Base-by-base conservation (phyloP, 2,888 invertebrate genomes). In the Agrotis ipsilon region DNA sequence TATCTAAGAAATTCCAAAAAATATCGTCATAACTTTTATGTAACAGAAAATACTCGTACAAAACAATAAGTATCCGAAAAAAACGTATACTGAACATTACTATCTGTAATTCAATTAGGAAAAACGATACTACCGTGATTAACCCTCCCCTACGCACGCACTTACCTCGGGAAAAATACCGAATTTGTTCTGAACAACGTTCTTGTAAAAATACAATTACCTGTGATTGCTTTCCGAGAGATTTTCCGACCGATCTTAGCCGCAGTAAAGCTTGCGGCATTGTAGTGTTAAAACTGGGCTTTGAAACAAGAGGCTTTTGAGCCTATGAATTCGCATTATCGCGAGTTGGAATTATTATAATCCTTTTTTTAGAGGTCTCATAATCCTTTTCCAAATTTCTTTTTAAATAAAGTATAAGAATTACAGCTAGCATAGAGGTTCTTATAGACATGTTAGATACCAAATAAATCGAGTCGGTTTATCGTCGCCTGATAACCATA, bases 171-270 rank as follows among this genome's bases (percentile, higher is more conserved):
- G 68, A 75, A 78, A 83, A 49, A 65, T 67, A 73, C 67, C 75
- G 65, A 68, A 81, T 79, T 75, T 72, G 65, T 73, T 69, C 52
- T 46, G 49, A 65, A 71, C 27, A 61, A 57, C 59, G 72, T 75
- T 72, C 70, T 73, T n/a, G n/a, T 82, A 78, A 84, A 79, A 82
- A 79, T 79, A 82, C 81, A 81, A 86, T 83, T 82, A 82, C 75
- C 24, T 62, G 72, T 68, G 74, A 86, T 83, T 83, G 81, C 80
- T 77, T 81, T 77, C 74, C 73, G 64, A 85, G 82, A 78, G 82
- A 69, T 78, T 86, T 83, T 55, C 72, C 68, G 83, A 83, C 72
- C 80, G 72, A 73, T 81, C 68, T 79, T 80, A 77, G 72, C 58
- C 62, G 46, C 62, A 51, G 63, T 83, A 77, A 78, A 81, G 75